These are phyloP conservation scores for Nycticorax nycticorax DNA, from an alignment of 2,113 vertebrate genomes.

Conservation along the genomic window DNA sequence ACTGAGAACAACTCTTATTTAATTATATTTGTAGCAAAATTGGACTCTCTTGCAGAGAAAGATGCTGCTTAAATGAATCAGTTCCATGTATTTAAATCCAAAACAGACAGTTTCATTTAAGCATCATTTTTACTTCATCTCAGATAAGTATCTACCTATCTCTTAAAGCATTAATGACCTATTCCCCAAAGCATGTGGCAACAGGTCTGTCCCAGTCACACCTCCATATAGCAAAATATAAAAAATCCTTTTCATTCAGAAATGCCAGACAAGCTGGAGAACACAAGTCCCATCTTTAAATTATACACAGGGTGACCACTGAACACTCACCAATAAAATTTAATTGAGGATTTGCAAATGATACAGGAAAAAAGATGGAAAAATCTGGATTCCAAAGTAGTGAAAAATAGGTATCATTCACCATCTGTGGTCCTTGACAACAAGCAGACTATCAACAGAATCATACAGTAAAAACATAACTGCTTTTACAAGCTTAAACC, in stretches of 20 bases:
- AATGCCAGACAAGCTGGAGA: background rate
- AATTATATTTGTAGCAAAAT: background rate
- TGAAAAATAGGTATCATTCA: slow-evolving; percentile 8
- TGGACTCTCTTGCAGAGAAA: background rate
- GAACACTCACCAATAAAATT: background rate
- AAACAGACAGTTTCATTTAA: background rate
- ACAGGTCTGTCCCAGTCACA: background rate
- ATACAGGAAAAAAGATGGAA: background rate
- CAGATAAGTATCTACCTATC: background rate
- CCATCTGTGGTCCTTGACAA: slow-evolving; percentile 39
- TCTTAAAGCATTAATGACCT: background rate
- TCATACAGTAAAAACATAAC: slow-evolving; percentile 22
- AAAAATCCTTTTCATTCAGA: background rate
- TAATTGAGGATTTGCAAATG: background rate
- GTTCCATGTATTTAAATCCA: background rate
- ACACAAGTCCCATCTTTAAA: background rate
- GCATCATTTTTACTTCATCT: background rate
- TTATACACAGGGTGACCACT: background rate
- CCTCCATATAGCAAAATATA: background rate
- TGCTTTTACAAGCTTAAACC: slow-evolving; percentile 39
- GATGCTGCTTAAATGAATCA: background rate
- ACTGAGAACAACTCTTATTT: background rate
- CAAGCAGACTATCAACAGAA: slow-evolving; percentile 39
- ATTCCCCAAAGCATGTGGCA: background rate
- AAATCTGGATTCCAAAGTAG: slow-evolving; percentile 4